Evolutionary conservation across 2,888 invertebrate genomes (phyloP), one percentile per base, ranked within the genome.

Genomic region (Hypomecis punctinalis): DNA sequence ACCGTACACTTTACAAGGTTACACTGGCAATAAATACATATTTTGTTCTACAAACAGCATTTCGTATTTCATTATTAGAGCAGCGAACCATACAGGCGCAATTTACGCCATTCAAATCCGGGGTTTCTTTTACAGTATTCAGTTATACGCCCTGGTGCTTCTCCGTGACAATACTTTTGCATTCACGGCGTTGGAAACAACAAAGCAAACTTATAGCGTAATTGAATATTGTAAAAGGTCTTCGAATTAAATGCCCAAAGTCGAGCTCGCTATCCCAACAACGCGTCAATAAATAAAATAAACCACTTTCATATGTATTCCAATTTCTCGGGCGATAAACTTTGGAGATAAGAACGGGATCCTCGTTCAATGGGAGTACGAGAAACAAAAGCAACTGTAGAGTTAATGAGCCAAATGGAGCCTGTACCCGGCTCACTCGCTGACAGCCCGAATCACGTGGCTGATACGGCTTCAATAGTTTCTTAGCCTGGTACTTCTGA

Each of bases 321-420:
- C 46, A 55, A 55, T 55, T 55, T 55, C 9, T 37, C 46, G 37
- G 55, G 6, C 55, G 45, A 46, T 55, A 55, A 55, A 46, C 13
- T 46, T 10, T 10, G 23, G 37, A 46, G 55, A 55, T 55, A 46
- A 55, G 45, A 37, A 10, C 11, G 9, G 13, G 23, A 36, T 54
- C 46, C 55, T 13, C 23, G 36, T 36, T 55, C 37, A 46, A 10
- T 55, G 46, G 46, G 23, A 11, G 37, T 55, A 37, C 11, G 37
- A 5, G 11, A 55, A 55, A 55, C 55, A 46, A 59, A 36, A 45
- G n/a, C 36, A 51, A 39, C 43, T 51, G 51, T 36, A 11, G 13
- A 43, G 37, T 43, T 45, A 49, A 57, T 58, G 49, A 58, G 13
- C 11, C 46, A 46, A 57, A 39, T 45, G 40, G n/a, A 47, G 6